A percentile compares a stretch with the other conserved stretches of the same genome.
Evolutionary conservation across 2,113 vertebrate species (phyloP).

Genomic region (Corvus cornix): DNA sequence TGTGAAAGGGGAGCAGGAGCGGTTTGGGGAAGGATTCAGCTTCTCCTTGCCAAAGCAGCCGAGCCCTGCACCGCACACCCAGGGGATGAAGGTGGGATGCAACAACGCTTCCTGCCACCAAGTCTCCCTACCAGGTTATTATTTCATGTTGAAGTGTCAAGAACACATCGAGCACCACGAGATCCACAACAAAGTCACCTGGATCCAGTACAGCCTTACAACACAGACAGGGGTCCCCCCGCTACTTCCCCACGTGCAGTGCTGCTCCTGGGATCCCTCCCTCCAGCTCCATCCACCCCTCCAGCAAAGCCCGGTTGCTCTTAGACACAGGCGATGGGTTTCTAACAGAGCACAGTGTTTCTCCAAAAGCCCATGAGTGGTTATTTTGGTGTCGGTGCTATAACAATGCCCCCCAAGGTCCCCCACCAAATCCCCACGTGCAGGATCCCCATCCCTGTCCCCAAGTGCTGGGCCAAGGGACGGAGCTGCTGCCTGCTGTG

Average conservation of each 20-base stretch:
- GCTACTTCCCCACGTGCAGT: background rate
- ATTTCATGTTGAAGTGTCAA: background rate
- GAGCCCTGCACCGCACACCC: rapidly evolving
- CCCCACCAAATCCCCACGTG: rapidly evolving
- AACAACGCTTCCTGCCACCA: background rate
- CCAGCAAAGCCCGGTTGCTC: rapidly evolving
- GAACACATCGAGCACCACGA: background rate
- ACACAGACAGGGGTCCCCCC: background rate
- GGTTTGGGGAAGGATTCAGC: background rate
- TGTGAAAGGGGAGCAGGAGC: background rate
- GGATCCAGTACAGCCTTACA: rapidly evolving
- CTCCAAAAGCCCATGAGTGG: rapidly evolving
- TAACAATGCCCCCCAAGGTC: rapidly evolving
- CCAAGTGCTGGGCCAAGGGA: background rate
- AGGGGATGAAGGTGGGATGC: background rate
- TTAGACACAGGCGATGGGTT: rapidly evolving
- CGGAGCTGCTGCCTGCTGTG: rapidly evolving
- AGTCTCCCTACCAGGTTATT: background rate
- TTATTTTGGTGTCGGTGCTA: rapidly evolving
- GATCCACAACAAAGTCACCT: rapidly evolving
- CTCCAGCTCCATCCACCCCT: background rate
- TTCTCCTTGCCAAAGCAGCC: background rate
- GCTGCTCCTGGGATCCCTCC: background rate
- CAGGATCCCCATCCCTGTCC: background rate
- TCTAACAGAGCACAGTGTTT: background rate